phyloP scores from a whole-genome alignment of 2,888 invertebrate species.

The Petrolisthes manimaculis region DNA sequence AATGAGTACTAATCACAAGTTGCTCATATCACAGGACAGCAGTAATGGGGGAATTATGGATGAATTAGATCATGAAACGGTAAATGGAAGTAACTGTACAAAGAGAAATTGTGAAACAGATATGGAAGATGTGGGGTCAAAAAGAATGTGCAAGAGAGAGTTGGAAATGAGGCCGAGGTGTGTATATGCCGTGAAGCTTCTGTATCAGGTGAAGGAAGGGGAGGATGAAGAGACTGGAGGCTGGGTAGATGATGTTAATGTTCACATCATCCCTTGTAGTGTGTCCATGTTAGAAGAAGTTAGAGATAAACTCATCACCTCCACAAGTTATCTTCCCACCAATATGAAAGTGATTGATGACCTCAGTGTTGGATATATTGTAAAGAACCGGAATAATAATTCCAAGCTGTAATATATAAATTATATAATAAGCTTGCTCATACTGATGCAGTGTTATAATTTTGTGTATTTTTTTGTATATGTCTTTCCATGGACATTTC shows the following conservation, averaged over 20 bases:
- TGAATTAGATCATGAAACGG: background rate
- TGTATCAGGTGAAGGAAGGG: constrained; percentile 41
- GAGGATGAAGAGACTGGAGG: constrained; percentile 44
- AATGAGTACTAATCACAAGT: constrained; percentile 51
- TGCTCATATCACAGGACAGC: constrained; percentile 29
- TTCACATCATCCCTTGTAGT: constrained; percentile 53
- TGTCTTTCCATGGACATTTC: too few relatives aligned
- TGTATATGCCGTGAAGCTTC: constrained; percentile 41
- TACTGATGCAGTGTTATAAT: too few relatives aligned
- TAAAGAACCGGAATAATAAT: constrained; percentile 11
- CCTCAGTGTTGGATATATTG: constrained; percentile 44
- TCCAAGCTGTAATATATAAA: too few relatives aligned
- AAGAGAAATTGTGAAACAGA: background rate
- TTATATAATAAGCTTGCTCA: too few relatives aligned
- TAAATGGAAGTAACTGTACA: background rate
- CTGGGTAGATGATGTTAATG: constrained; percentile 48
- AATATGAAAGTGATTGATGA: constrained; percentile 32
- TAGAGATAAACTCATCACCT: constrained; percentile 17
- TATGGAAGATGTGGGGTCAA: background rate
- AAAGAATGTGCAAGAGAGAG: background rate
- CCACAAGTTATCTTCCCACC: constrained; percentile 26
- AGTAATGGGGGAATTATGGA: background rate
- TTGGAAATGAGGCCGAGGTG: constrained; percentile 20
- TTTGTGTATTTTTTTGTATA: too few relatives aligned
- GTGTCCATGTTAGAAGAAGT: constrained; percentile 31